These are phyloP conservation scores for Poecilia gillii DNA, from an alignment of 2,797 vertebrate genomes.

Conservation along the genomic window DNA sequence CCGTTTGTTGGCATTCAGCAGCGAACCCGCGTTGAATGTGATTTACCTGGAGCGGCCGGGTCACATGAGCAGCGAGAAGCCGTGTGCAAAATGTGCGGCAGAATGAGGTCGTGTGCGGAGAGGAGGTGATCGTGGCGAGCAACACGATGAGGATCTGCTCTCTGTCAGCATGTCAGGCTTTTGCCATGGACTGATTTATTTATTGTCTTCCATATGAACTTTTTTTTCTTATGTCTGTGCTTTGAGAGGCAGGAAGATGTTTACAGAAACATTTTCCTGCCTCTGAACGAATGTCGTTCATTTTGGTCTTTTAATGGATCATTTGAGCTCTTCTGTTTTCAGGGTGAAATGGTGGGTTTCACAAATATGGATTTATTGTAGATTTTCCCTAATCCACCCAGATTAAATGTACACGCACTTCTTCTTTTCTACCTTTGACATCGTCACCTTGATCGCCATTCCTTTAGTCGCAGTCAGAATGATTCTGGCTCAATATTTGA, in stretches of 20 bases:
- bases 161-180: slow-evolving; percentile 54
- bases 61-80: slow-evolving; percentile 40
- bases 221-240: slow-evolving; percentile 29
- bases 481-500: neutral
- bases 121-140: slow-evolving; percentile 50
- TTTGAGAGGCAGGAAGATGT: neutral
- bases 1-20: slow-evolving; percentile 43
- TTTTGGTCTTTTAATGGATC: neutral
- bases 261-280: neutral
- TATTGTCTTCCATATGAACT: slow-evolving; percentile 27
- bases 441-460: neutral
- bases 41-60: slow-evolving; percentile 65
- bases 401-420: neutral
- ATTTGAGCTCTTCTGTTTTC: neutral
- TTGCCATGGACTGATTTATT: slow-evolving; percentile 41
- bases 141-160: slow-evolving; percentile 53
- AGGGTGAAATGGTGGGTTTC: neutral
- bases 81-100: slow-evolving; percentile 42
- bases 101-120: slow-evolving; percentile 60
- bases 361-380: neutral
- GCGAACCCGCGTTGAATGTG: slow-evolving; percentile 16
- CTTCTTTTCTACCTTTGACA: neutral
- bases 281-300: neutral
- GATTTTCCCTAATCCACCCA: neutral
- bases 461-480: neutral